Conservation (phyloP, 2,888 invertebrate species). For the Hydrotaea diabolus region DNA sequence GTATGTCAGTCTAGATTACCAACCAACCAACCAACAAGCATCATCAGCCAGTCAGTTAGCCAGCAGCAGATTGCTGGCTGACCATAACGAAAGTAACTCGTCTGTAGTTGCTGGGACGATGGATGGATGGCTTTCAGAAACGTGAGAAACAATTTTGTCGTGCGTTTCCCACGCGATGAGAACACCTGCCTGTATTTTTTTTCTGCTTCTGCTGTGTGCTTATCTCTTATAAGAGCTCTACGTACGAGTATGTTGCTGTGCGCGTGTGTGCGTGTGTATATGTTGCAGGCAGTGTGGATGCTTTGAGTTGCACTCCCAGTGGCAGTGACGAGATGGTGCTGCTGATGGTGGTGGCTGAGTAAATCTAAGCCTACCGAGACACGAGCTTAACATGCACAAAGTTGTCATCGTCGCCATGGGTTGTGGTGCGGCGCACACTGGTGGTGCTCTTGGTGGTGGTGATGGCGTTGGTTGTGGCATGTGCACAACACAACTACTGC, state of each 20-base stretch:
- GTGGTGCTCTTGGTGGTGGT: constrained; percentile 11
- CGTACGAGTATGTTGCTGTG: neutral
- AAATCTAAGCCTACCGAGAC: constrained; percentile 51
- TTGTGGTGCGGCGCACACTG: constrained; percentile 1
- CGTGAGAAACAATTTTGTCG: constrained; percentile 81
- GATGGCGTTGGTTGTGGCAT: constrained; percentile 47
- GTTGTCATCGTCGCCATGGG: constrained; percentile 16
- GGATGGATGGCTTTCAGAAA: constrained; percentile 75
- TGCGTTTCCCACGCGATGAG: constrained; percentile 81
- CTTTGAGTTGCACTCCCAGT: constrained; percentile 4
- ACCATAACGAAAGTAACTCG: constrained; percentile 45
- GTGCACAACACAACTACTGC: constrained; percentile 62
- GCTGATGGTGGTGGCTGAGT: constrained; percentile 44
- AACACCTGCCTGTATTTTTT: constrained; percentile 79
- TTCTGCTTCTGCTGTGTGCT: constrained; percentile 28
- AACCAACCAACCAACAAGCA: constrained; percentile 35
- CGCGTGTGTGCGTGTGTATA: neutral
- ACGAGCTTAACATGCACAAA: constrained; percentile 60
- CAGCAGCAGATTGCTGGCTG: neutral
- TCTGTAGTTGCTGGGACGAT: constrained; percentile 32
- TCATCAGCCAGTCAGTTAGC: no score
- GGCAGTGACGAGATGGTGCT: constrained; percentile 19
- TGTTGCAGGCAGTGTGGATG: neutral
- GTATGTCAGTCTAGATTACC: constrained; percentile 61
- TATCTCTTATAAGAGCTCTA: constrained; percentile 57